A percentile compares a stretch with the other conserved stretches of the same genome.
Conservation (phyloP, 1,140 invertebrate species). For the Chironomus tepperi region DNA sequence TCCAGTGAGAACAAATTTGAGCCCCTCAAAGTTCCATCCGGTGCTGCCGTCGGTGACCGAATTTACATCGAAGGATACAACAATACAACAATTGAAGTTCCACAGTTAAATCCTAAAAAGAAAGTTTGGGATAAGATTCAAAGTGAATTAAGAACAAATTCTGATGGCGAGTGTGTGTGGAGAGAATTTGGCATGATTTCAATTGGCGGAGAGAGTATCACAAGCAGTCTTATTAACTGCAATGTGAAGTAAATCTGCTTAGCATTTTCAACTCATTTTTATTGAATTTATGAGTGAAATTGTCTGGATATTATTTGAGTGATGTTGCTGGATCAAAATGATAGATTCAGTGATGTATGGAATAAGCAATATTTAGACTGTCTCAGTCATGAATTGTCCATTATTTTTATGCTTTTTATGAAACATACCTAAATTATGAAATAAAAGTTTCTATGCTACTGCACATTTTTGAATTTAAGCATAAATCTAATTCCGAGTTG, state of each 20-base stretch:
- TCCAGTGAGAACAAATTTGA: conserved; percentile 70
- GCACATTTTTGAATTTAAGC: too few species aligned
- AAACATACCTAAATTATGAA: too few species aligned
- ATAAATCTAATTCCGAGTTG: too few species aligned
- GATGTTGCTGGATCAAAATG: too few species aligned
- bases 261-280: background rate
- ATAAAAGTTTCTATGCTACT: too few species aligned
- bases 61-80: conserved; percentile 71
- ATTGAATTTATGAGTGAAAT: background rate
- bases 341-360: too few species aligned
- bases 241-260: conserved; percentile 34
- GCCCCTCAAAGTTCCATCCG: conserved; percentile 65
- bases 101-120: conserved; percentile 87
- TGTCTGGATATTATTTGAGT: too few species aligned
- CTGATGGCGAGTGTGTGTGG: conserved; percentile 70
- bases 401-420: too few species aligned
- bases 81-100: conserved; percentile 68
- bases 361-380: too few species aligned
- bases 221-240: conserved; percentile 37
- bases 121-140: conserved; percentile 94
- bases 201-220: conserved; percentile 34
- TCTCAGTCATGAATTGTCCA: too few species aligned
- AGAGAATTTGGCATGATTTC: conserved; percentile 65
- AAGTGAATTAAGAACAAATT: conserved; percentile 70
- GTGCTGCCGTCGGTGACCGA: conserved; percentile 66